These are phyloP conservation scores for Hirtodrosophila confusa DNA, from an alignment of 2,888 invertebrate species.

Conservation along the genomic window DNA sequence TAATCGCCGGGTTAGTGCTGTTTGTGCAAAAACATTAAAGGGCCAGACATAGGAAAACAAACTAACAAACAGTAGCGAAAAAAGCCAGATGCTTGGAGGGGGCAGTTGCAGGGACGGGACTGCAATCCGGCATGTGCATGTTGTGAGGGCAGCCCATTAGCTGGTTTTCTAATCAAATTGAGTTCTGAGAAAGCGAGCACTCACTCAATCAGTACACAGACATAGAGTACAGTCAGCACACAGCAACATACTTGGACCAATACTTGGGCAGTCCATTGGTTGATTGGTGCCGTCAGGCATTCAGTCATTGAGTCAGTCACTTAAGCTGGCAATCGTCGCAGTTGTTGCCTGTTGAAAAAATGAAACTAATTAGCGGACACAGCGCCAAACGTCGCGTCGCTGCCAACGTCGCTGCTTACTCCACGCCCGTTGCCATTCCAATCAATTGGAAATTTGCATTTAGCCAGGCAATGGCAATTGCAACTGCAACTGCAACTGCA, in stretches of 20 bases:
- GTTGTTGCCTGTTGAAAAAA: slow-evolving; percentile 49
- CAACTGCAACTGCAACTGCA: slow-evolving; percentile 28
- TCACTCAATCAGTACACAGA: slow-evolving; percentile 19
- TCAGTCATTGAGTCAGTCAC: slow-evolving; percentile 53
- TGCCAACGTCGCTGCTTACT: slow-evolving; percentile 15
- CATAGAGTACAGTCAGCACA: no score
- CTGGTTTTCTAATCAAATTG: slow-evolving; percentile 51
- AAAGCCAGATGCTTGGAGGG: background rate
- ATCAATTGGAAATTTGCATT: slow-evolving; percentile 81
- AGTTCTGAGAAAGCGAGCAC: slow-evolving; percentile 40
- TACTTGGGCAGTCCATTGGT: slow-evolving; percentile 9
- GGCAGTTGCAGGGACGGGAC: background rate
- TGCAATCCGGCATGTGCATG: slow-evolving; percentile 25
- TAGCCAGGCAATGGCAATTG: slow-evolving; percentile 44
- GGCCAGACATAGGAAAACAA: background rate
- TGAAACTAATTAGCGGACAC: slow-evolving; percentile 74
- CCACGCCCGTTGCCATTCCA: slow-evolving; percentile 63
- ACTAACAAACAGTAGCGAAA: background rate
- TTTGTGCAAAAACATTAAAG: no score
- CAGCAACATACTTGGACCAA: slow-evolving; percentile 7
- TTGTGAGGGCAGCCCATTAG: slow-evolving; percentile 37
- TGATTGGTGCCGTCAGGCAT: slow-evolving; percentile 52
- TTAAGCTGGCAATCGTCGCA: slow-evolving; percentile 59
- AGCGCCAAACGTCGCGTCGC: slow-evolving; percentile 36
- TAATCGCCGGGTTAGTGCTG: no score